Percentiles rank a stretch among this genome's conserved stretches.
phyloP scores from a whole-genome alignment of 2,888 invertebrate genomes.

The Meloe dianella region DNA sequence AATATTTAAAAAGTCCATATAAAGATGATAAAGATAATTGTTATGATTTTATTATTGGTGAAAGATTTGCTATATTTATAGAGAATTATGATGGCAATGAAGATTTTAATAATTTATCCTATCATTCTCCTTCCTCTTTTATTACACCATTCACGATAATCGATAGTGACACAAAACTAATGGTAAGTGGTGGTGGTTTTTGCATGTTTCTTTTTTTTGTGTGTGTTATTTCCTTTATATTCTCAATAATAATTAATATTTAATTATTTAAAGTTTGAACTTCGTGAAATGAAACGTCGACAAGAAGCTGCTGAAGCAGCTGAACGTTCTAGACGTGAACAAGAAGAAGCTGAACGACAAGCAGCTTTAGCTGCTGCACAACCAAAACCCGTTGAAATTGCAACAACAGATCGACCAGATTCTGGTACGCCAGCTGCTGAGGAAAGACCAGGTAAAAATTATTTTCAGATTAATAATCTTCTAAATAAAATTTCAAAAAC shows the following conservation, averaged over 20 bases:
- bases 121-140: neutral
- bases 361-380: slow-evolving; percentile 66
- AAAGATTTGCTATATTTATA: slow-evolving; percentile 38
- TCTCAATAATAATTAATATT: slow-evolving; percentile 11
- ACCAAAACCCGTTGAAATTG: slow-evolving; percentile 59
- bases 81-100: slow-evolving; percentile 10
- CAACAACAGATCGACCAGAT: slow-evolving; percentile 55
- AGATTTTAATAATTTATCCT: slow-evolving; percentile 6
- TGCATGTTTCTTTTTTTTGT: neutral
- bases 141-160: neutral
- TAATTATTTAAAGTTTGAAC: slow-evolving; percentile 78
- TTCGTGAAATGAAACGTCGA: slow-evolving; percentile 91
- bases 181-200: neutral
- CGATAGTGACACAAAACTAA: neutral
- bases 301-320: slow-evolving; percentile 73
- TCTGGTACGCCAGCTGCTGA: slow-evolving; percentile 60
- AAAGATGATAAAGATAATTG: slow-evolving; percentile 40
- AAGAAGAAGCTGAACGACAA: slow-evolving; percentile 81
- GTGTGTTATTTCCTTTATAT: neutral
- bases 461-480: neutral
- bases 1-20: slow-evolving; percentile 12
- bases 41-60: slow-evolving; percentile 49
- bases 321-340: slow-evolving; percentile 70
- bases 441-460: slow-evolving; percentile 64
- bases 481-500: neutral